Conservation (phyloP, 2,113 vertebrate species). For the Rattus rattus region DNA sequence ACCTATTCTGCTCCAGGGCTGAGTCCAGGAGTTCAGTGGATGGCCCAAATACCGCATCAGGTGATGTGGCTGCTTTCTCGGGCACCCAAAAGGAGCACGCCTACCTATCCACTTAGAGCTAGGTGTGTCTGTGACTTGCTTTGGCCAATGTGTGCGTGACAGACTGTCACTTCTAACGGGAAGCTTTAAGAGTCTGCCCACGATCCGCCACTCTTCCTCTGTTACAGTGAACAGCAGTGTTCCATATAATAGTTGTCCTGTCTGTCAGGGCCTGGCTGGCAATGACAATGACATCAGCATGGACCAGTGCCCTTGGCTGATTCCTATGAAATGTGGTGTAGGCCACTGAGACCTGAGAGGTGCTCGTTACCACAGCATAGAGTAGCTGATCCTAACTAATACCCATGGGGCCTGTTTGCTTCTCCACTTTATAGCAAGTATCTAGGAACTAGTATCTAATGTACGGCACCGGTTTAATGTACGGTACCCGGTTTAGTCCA, state of each 20-base stretch:
- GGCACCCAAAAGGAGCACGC: background rate
- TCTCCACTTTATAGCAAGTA: background rate
- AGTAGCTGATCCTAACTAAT: constrained; percentile 11
- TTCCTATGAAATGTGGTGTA: background rate
- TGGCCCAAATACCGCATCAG: background rate
- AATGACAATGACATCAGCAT: background rate
- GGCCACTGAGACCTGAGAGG: background rate
- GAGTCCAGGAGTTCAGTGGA: background rate
- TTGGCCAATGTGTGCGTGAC: background rate
- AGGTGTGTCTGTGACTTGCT: background rate
- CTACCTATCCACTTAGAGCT: background rate
- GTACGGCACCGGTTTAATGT: no score
- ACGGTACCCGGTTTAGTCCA: background rate
- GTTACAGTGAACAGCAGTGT: background rate
- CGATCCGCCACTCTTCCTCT: background rate
- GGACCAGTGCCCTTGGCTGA: background rate
- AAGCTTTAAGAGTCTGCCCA: background rate
- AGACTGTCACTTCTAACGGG: background rate
- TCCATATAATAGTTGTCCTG: background rate
- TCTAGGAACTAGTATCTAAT: background rate
- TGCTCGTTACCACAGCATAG: background rate
- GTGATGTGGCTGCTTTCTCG: background rate
- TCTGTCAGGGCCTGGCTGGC: background rate
- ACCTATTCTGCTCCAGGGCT: background rate
- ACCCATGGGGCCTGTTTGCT: background rate